phyloP scores from a whole-genome alignment of 2,113 vertebrate species.

The Sylvietta virens region DNA sequence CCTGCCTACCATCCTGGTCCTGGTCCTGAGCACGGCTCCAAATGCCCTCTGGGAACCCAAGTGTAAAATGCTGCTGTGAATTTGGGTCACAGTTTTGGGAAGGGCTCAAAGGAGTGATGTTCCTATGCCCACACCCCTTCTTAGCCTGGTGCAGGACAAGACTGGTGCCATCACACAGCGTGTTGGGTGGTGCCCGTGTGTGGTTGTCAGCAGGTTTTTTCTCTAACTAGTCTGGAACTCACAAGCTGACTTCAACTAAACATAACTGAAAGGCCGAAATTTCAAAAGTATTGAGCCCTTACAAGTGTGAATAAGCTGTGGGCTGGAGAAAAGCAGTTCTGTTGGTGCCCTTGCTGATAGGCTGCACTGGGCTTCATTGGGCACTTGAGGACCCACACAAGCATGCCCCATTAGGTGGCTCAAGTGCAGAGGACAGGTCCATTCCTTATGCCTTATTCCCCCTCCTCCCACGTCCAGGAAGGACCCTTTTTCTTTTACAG shows the following conservation, averaged over 20 bases:
- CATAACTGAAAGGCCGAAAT: neutral
- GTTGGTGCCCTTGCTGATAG: neutral
- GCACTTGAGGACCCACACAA: neutral
- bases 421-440: neutral
- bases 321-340: neutral
- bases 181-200: rapidly evolving
- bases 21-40: rapidly evolving
- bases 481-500: neutral
- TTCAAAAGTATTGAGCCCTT: neutral
- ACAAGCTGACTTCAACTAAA: neutral
- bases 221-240: neutral
- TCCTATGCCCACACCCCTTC: rapidly evolving
- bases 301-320: neutral
- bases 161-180: neutral
- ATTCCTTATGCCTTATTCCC: neutral
- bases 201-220: neutral
- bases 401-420: neutral
- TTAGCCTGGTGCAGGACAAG: neutral
- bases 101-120: neutral
- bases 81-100: neutral
- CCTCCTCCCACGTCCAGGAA: neutral
- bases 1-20: neutral
- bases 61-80: neutral
- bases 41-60: rapidly evolving
- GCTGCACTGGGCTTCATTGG: neutral